Percentiles rank a stretch among this genome's conserved stretches.
phyloP scores from a whole-genome alignment of 2,113 vertebrate genomes.

The Rhinoderma darwinii region DNA sequence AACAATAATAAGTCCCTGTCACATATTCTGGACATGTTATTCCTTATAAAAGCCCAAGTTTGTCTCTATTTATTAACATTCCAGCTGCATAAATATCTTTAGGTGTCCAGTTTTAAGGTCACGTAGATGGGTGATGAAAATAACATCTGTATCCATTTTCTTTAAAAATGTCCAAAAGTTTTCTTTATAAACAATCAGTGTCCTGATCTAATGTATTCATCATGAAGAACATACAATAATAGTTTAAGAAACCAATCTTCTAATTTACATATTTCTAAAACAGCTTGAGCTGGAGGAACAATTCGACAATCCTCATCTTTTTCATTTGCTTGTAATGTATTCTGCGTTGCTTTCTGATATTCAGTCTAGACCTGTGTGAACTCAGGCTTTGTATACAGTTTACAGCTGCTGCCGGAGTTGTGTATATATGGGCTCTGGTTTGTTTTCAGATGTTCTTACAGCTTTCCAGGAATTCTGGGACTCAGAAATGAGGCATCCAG shows the following conservation, averaged over 20 bases:
- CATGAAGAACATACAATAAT: background rate
- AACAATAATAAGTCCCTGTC: too few species aligned
- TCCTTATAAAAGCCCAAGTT: background rate
- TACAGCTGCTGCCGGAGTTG: slow-evolving; percentile 66
- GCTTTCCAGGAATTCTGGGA: slow-evolving; percentile 82
- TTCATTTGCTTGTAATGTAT: slow-evolving; percentile 1
- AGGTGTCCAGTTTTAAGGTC: background rate
- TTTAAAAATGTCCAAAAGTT: background rate
- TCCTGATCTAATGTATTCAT: background rate
- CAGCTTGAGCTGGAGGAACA: background rate
- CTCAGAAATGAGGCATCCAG: slow-evolving; percentile 73
- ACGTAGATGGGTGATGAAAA: background rate
- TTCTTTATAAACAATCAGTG: background rate
- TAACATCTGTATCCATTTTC: background rate
- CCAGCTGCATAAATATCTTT: background rate
- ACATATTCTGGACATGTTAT: background rate
- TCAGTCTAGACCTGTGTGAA: slow-evolving; percentile 61
- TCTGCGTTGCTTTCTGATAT: slow-evolving; percentile 38
- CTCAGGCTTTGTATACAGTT: slow-evolving; percentile 66
- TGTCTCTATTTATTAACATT: background rate
- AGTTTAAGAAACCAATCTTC: background rate
- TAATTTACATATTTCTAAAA: slow-evolving; percentile 5
- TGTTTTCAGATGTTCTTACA: slow-evolving; percentile 69
- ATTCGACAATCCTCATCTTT: background rate
- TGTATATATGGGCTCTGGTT: slow-evolving; percentile 62